phyloP scores from a whole-genome alignment of 2,888 invertebrate genomes.

The Sceliomorpha sp. region DNA sequence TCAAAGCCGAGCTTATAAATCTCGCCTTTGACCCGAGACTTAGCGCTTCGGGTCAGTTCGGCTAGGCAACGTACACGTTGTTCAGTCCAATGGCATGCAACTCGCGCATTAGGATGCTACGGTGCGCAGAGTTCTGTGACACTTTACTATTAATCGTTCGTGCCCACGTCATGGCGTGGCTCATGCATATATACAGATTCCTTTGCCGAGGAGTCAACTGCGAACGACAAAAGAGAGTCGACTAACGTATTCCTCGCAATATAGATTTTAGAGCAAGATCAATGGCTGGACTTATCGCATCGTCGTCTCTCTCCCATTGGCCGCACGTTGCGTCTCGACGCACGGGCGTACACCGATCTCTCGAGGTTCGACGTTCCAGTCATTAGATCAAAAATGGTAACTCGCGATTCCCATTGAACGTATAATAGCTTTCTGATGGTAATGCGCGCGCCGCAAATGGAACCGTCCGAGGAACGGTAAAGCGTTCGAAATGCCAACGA shows the following conservation, averaged over 20 bases:
- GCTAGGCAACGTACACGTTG: conserved; percentile 25
- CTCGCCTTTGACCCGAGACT: conserved; percentile 47
- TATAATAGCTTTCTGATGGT: conserved; percentile 48
- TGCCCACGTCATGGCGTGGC: conserved; percentile 44
- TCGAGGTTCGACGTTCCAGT: too few relatives aligned
- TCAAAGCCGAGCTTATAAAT: conserved; percentile 44
- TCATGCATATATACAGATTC: conserved; percentile 53
- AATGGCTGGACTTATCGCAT: conserved; percentile 4
- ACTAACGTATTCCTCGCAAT: conserved; percentile 14
- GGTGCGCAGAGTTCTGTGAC: conserved; percentile 50
- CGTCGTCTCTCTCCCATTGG: too few relatives aligned
- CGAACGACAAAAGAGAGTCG: conserved; percentile 24
- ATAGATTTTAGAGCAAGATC: conserved; percentile 14
- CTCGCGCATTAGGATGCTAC: conserved; percentile 60
- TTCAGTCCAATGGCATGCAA: conserved; percentile 58
- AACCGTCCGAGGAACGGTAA: too few relatives aligned
- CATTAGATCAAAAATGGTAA: conserved; percentile 7
- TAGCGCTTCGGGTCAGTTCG: conserved; percentile 44
- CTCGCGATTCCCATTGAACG: conserved; percentile 41
- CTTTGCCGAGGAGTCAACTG: conserved; percentile 22
- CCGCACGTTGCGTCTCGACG: too few relatives aligned
- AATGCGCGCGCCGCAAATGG: conserved; percentile 46
- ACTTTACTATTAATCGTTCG: conserved; percentile 58
- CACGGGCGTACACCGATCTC: too few relatives aligned
- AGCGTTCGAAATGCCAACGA: too few relatives aligned